Conservation (phyloP, 2,113 vertebrate genomes). For the Sceloporus undulatus region DNA sequence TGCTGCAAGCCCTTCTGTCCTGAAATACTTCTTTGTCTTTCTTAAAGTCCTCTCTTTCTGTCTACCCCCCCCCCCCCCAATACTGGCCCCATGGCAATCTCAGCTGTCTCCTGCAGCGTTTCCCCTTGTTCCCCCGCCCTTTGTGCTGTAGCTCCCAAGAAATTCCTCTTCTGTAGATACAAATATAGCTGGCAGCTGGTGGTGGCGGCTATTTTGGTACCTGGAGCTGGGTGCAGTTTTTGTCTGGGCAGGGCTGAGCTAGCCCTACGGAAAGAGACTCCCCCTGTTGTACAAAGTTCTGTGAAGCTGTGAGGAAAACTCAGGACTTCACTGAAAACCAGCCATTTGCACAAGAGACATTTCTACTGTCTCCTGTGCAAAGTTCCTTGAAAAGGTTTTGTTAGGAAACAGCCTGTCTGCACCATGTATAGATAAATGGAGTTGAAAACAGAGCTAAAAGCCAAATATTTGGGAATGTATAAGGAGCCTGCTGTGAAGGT, state of each 20-base stretch:
- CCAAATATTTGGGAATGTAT: neutral
- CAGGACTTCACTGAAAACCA: neutral
- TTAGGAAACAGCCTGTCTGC: neutral
- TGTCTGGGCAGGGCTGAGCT: neutral
- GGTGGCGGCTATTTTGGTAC: constrained; percentile 29
- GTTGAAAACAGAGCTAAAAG: neutral
- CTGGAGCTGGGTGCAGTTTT: neutral
- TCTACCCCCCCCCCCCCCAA: no score
- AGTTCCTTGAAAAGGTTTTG: neutral
- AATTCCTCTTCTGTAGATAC: neutral
- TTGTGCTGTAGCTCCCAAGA: neutral
- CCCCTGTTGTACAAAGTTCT: neutral
- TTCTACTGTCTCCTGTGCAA: neutral
- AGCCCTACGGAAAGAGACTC: neutral
- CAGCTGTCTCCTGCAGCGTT: neutral
- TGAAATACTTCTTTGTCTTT: neutral
- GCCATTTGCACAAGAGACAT: neutral
- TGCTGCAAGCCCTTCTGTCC: neutral
- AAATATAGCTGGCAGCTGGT: constrained; percentile 30
- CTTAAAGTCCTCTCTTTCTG: no score
- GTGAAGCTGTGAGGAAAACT: neutral
- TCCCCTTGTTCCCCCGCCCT: neutral
- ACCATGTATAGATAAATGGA: no score
- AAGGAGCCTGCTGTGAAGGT: neutral
- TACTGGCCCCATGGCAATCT: neutral